Conservation (phyloP, 2,888 invertebrate genomes). For the Himalopsyche kuldschensis region DNA sequence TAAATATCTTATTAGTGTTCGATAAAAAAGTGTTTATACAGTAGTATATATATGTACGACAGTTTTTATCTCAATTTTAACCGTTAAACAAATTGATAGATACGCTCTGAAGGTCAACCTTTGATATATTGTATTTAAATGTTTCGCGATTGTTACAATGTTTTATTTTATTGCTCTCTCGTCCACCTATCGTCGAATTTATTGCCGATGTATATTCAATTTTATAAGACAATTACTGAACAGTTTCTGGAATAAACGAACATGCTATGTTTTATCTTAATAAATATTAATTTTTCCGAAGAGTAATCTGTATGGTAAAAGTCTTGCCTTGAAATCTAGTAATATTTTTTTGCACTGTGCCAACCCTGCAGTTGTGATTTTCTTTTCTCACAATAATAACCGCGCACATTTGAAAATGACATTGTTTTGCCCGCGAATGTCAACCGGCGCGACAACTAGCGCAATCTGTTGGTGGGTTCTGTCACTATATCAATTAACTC, state of each 20-base stretch:
- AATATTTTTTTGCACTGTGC: neutral
- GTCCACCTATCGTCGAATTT: too few relatives aligned
- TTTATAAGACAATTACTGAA: too few relatives aligned
- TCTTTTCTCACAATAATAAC: neutral
- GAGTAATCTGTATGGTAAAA: too few relatives aligned
- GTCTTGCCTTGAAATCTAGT: too few relatives aligned
- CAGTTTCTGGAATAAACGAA: too few relatives aligned
- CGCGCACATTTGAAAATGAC: neutral
- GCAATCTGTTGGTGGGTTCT: neutral
- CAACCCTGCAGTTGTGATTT: neutral
- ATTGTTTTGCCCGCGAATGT: neutral
- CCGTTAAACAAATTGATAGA: neutral
- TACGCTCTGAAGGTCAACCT: neutral
- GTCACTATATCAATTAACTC: neutral
- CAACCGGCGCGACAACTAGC: neutral
- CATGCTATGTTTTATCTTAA: too few relatives aligned
- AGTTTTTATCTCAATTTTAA: neutral
- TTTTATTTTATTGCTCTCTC: neutral
- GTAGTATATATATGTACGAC: neutral
- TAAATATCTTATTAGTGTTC: neutral
- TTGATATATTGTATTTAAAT: neutral
- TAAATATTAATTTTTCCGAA: too few relatives aligned
- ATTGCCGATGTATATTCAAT: too few relatives aligned
- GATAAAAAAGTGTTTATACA: neutral
- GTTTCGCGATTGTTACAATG: neutral